Evolutionary conservation across 2,888 invertebrate species (phyloP).

Genomic region (Trissolcus japonicus): DNA sequence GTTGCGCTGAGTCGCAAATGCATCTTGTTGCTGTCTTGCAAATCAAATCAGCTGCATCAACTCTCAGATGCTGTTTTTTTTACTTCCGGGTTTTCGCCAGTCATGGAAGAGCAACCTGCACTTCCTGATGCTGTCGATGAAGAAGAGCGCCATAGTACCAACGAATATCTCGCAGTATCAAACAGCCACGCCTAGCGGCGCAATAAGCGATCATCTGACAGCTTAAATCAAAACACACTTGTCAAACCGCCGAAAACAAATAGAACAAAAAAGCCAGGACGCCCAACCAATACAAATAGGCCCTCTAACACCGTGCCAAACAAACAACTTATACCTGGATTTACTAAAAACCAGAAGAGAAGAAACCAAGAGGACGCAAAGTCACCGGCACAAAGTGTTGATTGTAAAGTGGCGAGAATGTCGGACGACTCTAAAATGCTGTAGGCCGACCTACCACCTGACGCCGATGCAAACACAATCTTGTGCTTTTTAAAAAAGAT

Average conservation of each 20-base stretch:
- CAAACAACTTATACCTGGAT: neutral
- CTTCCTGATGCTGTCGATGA: neutral
- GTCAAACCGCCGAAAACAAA: neutral
- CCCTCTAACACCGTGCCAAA: neutral
- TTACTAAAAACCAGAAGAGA: neutral
- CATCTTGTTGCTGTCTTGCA: no score
- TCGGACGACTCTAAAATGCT: neutral
- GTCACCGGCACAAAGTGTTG: neutral
- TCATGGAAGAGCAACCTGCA: constrained; percentile 1
- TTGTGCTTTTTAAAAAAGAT: neutral
- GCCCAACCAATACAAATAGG: constrained; percentile 2
- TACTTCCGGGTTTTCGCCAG: no score
- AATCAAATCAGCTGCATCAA: no score
- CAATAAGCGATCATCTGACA: constrained; percentile 1
- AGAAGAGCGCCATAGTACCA: neutral
- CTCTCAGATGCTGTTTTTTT: no score
- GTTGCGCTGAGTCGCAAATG: neutral
- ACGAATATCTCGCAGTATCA: neutral
- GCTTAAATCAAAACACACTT: constrained; percentile 1
- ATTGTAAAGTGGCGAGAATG: neutral
- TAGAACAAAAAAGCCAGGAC: neutral
- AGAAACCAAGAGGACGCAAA: neutral
- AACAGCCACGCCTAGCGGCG: neutral
- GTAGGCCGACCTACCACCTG: no score
- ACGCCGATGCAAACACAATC: neutral